phyloP scores from a whole-genome alignment of 2,113 vertebrate genomes.

The Triplophysa rosa region DNA sequence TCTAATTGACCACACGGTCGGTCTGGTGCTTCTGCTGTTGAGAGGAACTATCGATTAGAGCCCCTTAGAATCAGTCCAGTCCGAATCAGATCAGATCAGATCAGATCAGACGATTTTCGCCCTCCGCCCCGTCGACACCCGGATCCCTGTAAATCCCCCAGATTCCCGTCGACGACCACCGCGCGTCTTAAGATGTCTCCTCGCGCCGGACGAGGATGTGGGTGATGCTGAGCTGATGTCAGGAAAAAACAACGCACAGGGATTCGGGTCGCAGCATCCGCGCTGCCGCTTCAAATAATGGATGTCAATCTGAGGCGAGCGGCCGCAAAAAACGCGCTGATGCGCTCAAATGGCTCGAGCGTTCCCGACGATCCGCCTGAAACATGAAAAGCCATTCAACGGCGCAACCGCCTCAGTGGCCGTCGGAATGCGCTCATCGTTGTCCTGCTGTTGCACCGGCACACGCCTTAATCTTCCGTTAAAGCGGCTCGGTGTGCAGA shows the following conservation, averaged over 20 bases:
- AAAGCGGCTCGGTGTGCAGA: constrained; percentile 14
- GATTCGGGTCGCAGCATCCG: constrained; percentile 44
- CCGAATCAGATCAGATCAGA: constrained; percentile 1
- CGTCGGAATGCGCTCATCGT: not conserved
- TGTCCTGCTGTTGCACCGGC: constrained; percentile 8
- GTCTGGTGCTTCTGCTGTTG: not conserved
- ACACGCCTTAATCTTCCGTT: constrained; percentile 53
- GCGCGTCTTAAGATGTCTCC: constrained; percentile 1
- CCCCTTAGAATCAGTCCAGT: too few species aligned
- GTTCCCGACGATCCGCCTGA: constrained; percentile 61
- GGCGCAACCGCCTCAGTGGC: constrained; percentile 2
- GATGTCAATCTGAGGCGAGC: constrained; percentile 50
- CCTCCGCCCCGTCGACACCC: constrained; percentile 29
- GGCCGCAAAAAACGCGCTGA: constrained; percentile 44
- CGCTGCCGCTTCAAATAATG: constrained; percentile 47
- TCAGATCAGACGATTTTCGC: constrained; percentile 40
- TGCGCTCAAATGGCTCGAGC: constrained; percentile 51
- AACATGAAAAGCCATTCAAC: constrained; percentile 24
- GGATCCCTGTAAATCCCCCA: constrained; percentile 58
- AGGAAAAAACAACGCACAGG: constrained; percentile 25
- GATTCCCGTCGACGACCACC: constrained; percentile 53
- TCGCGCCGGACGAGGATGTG: constrained; percentile 23
- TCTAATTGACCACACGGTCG: constrained; percentile 51
- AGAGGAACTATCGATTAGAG: not conserved
- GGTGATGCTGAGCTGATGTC: constrained; percentile 31